Base-by-base conservation (phyloP, 2,888 invertebrate genomes). In the Macroteleia sp. region DNA sequence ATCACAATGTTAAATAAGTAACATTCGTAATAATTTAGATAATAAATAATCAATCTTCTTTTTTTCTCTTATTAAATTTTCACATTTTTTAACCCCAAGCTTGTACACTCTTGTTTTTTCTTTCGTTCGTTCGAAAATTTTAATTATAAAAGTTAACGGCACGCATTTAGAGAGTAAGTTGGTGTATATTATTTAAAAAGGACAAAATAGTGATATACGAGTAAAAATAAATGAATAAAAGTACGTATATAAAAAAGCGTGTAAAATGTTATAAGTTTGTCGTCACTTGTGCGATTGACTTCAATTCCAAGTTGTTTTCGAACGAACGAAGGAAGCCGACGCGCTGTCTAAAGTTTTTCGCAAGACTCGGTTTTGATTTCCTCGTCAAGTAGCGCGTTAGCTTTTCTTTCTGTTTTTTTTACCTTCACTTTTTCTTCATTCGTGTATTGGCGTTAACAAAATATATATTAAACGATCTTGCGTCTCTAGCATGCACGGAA, bases 341-440 rank as follows among this genome's bases (percentile, higher is more conserved):
- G 41, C 57, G 32, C 22, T 46, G 57, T 32, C 57, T 50, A 48
- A 62, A 66, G 25, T 54, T 69, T 56, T 56, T 54, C 54, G 54
- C 62, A 42, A 76, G 32, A 62, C 39, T 70, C 46, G 59, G 70
- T 52, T 71, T 71, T 66, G 66, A 71, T 77, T 77, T 77, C 46
- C 59, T 69, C 54, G n/a, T 48, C 39, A 41, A 62, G 46, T 67
- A 14, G 30, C 46, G 46, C 48, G 46, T 41, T 56, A 28, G n/a
- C 16, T n/a, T n/a, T n/a, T n/a, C n/a, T n/a, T n/a, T n/a, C n/a
- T n/a, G n/a, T 22, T 10, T 22, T 56, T 42, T 20, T 32, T n/a
- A 1, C 20, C 16, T 44, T 8, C 8, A n/a, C 44, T 34, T 20
- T 16, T 14, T 25, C 28, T 30, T 36, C 25, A 6, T 12, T 36